These are phyloP conservation scores for Sarcoramphus papa DNA, from an alignment of 2,797 vertebrate species.

Conservation along the genomic window DNA sequence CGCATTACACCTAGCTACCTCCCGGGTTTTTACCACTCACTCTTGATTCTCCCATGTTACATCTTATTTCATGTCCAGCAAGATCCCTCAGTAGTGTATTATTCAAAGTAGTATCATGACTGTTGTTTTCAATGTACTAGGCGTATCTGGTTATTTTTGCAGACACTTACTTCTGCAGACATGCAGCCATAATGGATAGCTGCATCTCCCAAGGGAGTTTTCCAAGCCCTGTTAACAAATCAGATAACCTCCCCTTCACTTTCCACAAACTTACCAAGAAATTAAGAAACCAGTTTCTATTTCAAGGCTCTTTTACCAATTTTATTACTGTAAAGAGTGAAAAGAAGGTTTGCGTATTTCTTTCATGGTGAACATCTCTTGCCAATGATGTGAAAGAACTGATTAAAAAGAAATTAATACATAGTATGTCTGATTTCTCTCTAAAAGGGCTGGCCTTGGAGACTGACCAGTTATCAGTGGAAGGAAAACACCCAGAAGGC, in stretches of 20 bases:
- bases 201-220: neutral
- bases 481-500: neutral
- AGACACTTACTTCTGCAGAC: neutral
- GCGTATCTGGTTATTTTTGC: neutral
- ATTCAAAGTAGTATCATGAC: conserved; percentile 10
- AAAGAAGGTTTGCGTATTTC: neutral
- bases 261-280: neutral
- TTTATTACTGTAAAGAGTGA: neutral
- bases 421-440: neutral
- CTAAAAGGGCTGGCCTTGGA: neutral
- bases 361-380: neutral
- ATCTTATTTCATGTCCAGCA: neutral
- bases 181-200: neutral
- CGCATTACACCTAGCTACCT: neutral
- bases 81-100: neutral
- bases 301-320: neutral
- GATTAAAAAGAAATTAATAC: neutral
- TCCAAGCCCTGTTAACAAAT: neutral
- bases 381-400: neutral
- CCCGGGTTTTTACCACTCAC: neutral
- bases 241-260: neutral
- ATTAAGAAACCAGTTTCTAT: neutral
- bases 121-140: neutral
- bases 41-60: neutral
- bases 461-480: neutral